Evolutionary conservation across 2,113 vertebrate species (phyloP), one percentile per base, ranked within the genome.

Genomic region (Tinamus guttatus): DNA sequence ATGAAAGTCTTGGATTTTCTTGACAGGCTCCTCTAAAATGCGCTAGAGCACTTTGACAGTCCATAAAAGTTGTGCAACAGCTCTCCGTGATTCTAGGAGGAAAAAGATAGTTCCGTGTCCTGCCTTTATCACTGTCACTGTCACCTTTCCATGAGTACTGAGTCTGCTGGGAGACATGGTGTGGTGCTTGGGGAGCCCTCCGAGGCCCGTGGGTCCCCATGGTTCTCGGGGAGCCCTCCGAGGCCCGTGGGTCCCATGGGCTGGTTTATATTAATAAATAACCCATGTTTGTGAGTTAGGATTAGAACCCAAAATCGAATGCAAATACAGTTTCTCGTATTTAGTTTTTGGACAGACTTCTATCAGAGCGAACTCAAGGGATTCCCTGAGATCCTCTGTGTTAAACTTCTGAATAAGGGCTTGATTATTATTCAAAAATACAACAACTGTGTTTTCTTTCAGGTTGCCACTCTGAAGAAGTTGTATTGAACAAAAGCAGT

Each of bases 381-480:
- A 1, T 32, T 76, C 36, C 20, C 67, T 67, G 69, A 58, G 70
- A 52, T 36, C 24, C 56, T 30, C 22, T n/a, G 0, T 81, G 3
- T 32, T 36, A 13, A 32, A 41, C n/a, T 13, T 45, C 56, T 60
- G 85, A 20, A 74, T 36, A 70, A 79, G 13, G 56, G 77, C 32
- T 89, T 34, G 15, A 36, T 60, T 81, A 32, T 63, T 71, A 36
- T 41, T 67, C 15, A 63, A 69, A 71, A 49, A 41, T 62, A 34
- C 4, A 8, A 5, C 75, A 40, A 63, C 8, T 51, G 60, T 51
- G 64, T 81, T 51, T 56, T 60, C 51, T 76, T 85, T 13, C 92
- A 98, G 98, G 38, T 93, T 70, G 36, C 64, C 34, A 12, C 3
- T 54, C 59, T n/a, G 87, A 64, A 64, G 76, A 81, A 92, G 41